Conservation (phyloP, 2,113 vertebrate genomes). For the Geococcyx californianus region DNA sequence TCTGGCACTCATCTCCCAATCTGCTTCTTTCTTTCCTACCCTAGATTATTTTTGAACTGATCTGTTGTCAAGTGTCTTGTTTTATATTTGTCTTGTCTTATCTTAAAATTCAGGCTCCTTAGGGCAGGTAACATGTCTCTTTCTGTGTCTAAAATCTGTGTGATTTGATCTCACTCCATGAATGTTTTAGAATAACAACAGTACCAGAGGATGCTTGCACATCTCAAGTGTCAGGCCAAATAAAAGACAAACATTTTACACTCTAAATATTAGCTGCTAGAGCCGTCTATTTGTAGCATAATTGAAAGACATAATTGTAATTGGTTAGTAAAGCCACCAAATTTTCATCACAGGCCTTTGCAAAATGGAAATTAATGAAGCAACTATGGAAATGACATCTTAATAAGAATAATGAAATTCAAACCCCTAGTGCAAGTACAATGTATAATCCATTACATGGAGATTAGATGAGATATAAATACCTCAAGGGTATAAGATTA, state of each 20-base stretch:
- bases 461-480: conserved; percentile 53
- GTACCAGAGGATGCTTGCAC: background rate
- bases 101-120: background rate
- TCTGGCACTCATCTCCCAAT: background rate
- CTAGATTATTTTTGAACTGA: background rate
- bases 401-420: conserved; percentile 66
- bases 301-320: conserved; percentile 52
- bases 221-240: conserved; percentile 23
- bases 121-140: background rate
- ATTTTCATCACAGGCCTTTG: conserved; percentile 6
- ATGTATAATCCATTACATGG: conserved; percentile 41
- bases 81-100: background rate
- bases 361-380: conserved; percentile 58
- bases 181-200: conserved; percentile 35
- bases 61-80: background rate
- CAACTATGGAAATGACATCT: conserved; percentile 51
- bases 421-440: conserved; percentile 2
- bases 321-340: conserved; percentile 40
- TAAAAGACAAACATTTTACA: conserved; percentile 33
- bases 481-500: conserved; percentile 53
- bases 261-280: conserved; percentile 34
- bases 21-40: background rate
- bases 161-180: background rate
- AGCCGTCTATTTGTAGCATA: conserved; percentile 48
- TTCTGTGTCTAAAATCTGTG: background rate